phyloP scores from a whole-genome alignment of 2,113 vertebrate species.

The Plestiodon gilberti region DNA sequence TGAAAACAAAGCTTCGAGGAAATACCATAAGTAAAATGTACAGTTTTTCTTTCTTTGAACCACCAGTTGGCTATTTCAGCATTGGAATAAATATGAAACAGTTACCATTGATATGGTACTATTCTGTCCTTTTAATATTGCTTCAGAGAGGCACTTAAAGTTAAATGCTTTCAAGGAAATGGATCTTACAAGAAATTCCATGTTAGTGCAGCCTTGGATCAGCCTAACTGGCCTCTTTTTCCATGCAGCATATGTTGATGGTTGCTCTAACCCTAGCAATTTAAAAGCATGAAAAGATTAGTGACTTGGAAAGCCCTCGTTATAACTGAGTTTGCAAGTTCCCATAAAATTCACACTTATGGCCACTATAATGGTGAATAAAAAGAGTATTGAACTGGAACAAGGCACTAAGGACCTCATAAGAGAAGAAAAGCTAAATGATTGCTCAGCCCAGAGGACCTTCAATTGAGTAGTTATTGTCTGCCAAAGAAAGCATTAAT shows the following conservation, averaged over 20 bases:
- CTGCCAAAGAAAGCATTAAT: slow-evolving; percentile 88
- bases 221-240: slow-evolving; percentile 41
- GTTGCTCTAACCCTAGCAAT: slow-evolving; percentile 61
- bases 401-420: slow-evolving; percentile 84
- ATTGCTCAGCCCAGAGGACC: slow-evolving; percentile 82
- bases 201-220: slow-evolving; percentile 37
- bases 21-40: background rate
- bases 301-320: slow-evolving; percentile 76
- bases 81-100: background rate
- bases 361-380: slow-evolving; percentile 82
- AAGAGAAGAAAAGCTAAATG: slow-evolving; percentile 85
- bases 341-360: slow-evolving; percentile 87
- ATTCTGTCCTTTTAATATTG: background rate
- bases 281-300: slow-evolving; percentile 77
- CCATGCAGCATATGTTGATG: slow-evolving; percentile 48
- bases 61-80: background rate
- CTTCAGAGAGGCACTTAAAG: slow-evolving; percentile 9
- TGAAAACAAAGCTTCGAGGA: background rate
- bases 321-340: slow-evolving; percentile 82
- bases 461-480: slow-evolving; percentile 85
- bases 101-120: background rate
- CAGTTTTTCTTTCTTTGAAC: background rate
- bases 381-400: slow-evolving; percentile 86
- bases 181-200: slow-evolving; percentile 28
- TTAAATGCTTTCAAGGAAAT: slow-evolving; percentile 50